phyloP scores from a whole-genome alignment of 2,797 vertebrate genomes.

The Chelidonichthys spinosus region DNA sequence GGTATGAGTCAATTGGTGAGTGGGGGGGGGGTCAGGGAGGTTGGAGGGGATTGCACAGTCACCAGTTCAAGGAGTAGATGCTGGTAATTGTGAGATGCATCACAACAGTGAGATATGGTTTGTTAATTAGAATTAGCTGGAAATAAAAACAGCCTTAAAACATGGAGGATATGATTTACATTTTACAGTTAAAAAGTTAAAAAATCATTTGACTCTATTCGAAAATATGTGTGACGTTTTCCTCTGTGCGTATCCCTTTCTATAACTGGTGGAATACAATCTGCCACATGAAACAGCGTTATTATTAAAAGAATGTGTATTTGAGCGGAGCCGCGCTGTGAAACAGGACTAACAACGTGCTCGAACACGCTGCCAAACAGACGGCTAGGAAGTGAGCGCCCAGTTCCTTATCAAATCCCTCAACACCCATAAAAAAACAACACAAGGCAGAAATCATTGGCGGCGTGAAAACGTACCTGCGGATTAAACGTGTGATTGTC shows the following conservation, averaged over 20 bases:
- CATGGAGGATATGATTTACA: background rate
- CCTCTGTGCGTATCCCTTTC: background rate
- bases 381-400: background rate
- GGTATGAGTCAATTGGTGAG: background rate
- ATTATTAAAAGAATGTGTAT: background rate
- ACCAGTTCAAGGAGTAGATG: background rate
- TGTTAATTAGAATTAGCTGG: background rate
- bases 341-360: conserved; percentile 21
- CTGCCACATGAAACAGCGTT: background rate
- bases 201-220: no score
- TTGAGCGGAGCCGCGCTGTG: no score
- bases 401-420: background rate
- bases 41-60: conserved; percentile 8
- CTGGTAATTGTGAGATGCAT: conserved; percentile 1
- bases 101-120: background rate
- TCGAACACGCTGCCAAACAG: conserved; percentile 5
- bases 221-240: background rate
- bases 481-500: conserved; percentile 65
- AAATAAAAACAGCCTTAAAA: conserved; percentile 1
- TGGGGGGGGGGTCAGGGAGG: no score
- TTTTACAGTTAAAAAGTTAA: background rate
- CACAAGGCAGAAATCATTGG: background rate
- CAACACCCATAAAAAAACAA: background rate
- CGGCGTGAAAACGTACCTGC: conserved; percentile 60
- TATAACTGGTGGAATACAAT: background rate